Base-by-base conservation (phyloP, 1,140 invertebrate genomes). In the Galleria mellonella region DNA sequence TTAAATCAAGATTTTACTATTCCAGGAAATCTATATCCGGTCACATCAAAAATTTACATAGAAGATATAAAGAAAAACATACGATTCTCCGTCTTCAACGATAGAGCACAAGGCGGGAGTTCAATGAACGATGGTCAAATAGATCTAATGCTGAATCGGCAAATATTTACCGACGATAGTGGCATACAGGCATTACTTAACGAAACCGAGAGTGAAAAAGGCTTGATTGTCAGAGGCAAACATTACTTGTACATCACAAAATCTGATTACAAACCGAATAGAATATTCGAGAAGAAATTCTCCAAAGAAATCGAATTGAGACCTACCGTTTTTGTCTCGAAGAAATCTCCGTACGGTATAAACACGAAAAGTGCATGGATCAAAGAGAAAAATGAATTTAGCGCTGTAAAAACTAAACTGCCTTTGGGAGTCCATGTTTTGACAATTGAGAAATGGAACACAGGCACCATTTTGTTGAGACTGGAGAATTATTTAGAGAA, bases 1-100 rank as follows among this genome's bases (percentile, higher is more conserved):
- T 43, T 28, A 1, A n/a, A 10, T 27, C 32, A 33, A 13, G 30
- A 36, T n/a, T 33, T 32, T 23, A 2, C 38, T 3, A 13, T 72
- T 64, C n/a, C 55, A 83, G 81, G 77, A 9, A 99, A 99, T 77
- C 97, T 97, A 74, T 99, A 97, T 78, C 97, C 97, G 0, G 89
- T 99, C 0, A 98, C 95, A 31, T 92, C 92, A 9, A 91, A 92
- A 55, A 96, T 98, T 23, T 84, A 89, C 2, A 81, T 97, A 0
- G 86, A 88, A 54, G 92, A 94, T 79, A 56, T 86, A 23, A 61
- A 78, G 0, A 78, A 70, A 0, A 77, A 87, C 8, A 52, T 89
- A 0, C 86, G 90, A 11, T 52, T 94, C 0, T 88, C 88, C 1
- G 82, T 97, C 0, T 72, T 98, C 1, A 96, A 91, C 13, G 97